These are phyloP conservation scores for Acronicta psi DNA, from an alignment of 2,888 invertebrate species.

Conservation along the genomic window DNA sequence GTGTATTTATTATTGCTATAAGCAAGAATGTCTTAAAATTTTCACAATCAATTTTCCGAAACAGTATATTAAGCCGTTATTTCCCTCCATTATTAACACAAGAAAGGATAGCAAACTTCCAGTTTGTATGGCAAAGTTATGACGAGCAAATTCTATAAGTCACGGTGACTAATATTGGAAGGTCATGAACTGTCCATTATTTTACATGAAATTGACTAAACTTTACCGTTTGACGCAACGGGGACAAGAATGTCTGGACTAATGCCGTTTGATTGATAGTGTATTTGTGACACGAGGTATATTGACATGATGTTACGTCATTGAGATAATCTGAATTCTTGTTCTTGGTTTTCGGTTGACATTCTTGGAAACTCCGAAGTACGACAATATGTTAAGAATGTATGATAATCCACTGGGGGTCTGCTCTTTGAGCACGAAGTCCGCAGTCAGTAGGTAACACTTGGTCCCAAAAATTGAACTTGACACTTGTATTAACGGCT, in stretches of 20 bases:
- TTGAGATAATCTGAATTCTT: slow-evolving; percentile 20
- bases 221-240: slow-evolving; percentile 36
- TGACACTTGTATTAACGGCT: too few relatives aligned
- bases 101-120: slow-evolving; percentile 57
- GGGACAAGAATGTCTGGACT: slow-evolving; percentile 32
- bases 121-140: slow-evolving; percentile 62
- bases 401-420: too few relatives aligned
- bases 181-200: slow-evolving; percentile 53
- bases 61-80: slow-evolving; percentile 38
- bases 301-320: slow-evolving; percentile 31
- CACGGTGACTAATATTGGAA: slow-evolving; percentile 58
- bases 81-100: slow-evolving; percentile 48
- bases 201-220: slow-evolving; percentile 55
- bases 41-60: slow-evolving; percentile 7
- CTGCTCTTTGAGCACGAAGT: too few relatives aligned
- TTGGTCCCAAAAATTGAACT: too few relatives aligned
- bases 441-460: too few relatives aligned
- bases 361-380: neutral
- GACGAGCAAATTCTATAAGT: slow-evolving; percentile 59
- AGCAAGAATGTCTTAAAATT: neutral
- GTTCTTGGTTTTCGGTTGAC: slow-evolving; percentile 6
- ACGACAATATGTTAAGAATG: neutral
- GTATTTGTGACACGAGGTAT: slow-evolving; percentile 27
- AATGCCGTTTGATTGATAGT: slow-evolving; percentile 41
- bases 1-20: too few relatives aligned